Evolutionary conservation across 2,888 invertebrate genomes (phyloP).

Genomic region (Cryptophagus acutangulus): DNA sequence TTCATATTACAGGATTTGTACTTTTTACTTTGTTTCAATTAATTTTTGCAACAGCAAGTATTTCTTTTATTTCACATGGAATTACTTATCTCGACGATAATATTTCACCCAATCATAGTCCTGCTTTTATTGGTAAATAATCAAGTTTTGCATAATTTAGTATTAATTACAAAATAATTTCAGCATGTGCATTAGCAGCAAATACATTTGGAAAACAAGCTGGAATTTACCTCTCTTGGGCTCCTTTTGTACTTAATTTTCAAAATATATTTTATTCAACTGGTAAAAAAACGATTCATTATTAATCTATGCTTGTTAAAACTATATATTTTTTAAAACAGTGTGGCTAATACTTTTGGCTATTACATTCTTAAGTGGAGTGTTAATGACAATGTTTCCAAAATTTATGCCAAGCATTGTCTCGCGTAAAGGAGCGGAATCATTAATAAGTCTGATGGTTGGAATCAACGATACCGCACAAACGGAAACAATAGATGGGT

Average conservation of each 20-base stretch:
- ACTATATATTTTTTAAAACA: slow-evolving; percentile 25
- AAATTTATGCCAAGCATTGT: slow-evolving; percentile 51
- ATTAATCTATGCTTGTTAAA: slow-evolving; percentile 3
- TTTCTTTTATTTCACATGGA: slow-evolving; percentile 52
- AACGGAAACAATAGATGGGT: slow-evolving; percentile 33
- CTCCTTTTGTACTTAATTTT: slow-evolving; percentile 27
- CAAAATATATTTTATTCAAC: slow-evolving; percentile 32
- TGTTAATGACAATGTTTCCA: slow-evolving; percentile 55
- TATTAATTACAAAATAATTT: slow-evolving; percentile 16
- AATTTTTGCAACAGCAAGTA: slow-evolving; percentile 26
- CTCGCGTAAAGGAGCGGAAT: slow-evolving; percentile 54
- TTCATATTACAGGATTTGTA: no score
- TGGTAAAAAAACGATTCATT: slow-evolving; percentile 22
- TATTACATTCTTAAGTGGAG: slow-evolving; percentile 48
- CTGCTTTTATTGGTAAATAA: slow-evolving; percentile 47
- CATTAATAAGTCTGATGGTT: slow-evolving; percentile 50
- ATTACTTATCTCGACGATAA: slow-evolving; percentile 61
- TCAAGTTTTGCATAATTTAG: neutral
- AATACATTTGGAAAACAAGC: slow-evolving; percentile 37
- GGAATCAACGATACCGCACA: slow-evolving; percentile 27
- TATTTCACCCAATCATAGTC: slow-evolving; percentile 50
- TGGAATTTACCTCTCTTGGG: slow-evolving; percentile 40
- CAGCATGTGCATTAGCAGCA: slow-evolving; percentile 34
- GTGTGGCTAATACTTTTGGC: slow-evolving; percentile 53
- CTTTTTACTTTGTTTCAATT: slow-evolving; percentile 48